Evolutionary conservation across 2,797 vertebrate species (phyloP).

Genomic region (Australoheros facetus): DNA sequence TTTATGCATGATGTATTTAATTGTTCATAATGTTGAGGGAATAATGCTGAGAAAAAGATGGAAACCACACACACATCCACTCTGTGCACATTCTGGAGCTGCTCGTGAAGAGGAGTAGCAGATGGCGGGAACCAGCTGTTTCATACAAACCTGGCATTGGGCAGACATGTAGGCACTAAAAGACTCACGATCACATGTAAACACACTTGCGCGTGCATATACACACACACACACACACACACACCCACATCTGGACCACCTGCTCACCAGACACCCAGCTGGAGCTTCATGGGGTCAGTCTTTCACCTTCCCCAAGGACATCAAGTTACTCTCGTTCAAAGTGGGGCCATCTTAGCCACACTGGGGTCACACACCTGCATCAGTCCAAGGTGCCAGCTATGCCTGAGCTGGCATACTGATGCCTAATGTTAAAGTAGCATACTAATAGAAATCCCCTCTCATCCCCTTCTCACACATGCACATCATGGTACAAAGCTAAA

Average conservation of each 20-base stretch:
- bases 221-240: slow-evolving; percentile 44
- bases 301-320: slow-evolving; percentile 74
- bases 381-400: slow-evolving; percentile 37
- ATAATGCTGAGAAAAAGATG: slow-evolving; percentile 10
- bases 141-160: slow-evolving; percentile 71
- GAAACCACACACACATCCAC: slow-evolving; percentile 33
- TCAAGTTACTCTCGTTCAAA: slow-evolving; percentile 23
- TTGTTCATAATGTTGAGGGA: slow-evolving; percentile 23
- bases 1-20: slow-evolving; percentile 21
- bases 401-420: slow-evolving; percentile 30
- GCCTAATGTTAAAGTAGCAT: slow-evolving; percentile 20
- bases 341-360: slow-evolving; percentile 30
- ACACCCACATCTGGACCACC: slow-evolving; percentile 64
- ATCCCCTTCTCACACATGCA: slow-evolving; percentile 15
- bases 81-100: slow-evolving; percentile 46
- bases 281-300: slow-evolving; percentile 66
- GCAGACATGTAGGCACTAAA: slow-evolving; percentile 65
- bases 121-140: slow-evolving; percentile 85
- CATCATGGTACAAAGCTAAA: slow-evolving; percentile 53
- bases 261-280: slow-evolving; percentile 64
- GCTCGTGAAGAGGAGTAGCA: slow-evolving; percentile 72
- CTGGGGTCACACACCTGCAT: slow-evolving; percentile 50
- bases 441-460: slow-evolving; percentile 11
- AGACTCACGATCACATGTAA: slow-evolving; percentile 32
- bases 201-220: slow-evolving; percentile 36